Conservation (phyloP, 2,797 vertebrate species). For the Meriones psammophilus region DNA sequence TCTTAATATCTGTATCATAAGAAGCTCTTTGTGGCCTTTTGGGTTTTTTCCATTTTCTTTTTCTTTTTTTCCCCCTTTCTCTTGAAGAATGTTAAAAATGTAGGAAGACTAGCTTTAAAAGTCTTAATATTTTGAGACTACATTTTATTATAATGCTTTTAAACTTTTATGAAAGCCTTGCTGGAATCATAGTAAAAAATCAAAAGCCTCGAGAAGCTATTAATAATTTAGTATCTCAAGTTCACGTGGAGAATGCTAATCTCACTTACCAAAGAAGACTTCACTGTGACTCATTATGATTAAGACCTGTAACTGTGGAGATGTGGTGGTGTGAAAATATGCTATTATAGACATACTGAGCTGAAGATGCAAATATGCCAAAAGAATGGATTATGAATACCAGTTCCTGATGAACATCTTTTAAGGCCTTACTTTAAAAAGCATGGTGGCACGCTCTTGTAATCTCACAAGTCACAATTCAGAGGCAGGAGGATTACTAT, state of each 20-base stretch:
- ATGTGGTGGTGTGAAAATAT: constrained; percentile 45
- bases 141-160: constrained; percentile 57
- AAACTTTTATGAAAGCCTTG: constrained; percentile 51
- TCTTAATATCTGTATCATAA: constrained; percentile 25
- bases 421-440: constrained; percentile 46
- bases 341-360: constrained; percentile 53
- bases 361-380: constrained; percentile 51
- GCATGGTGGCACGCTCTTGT: neutral
- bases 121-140: constrained; percentile 21
- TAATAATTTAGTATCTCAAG: constrained; percentile 74
- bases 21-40: constrained; percentile 12
- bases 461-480: neutral
- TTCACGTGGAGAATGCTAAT: constrained; percentile 74
- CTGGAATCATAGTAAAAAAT: constrained; percentile 36
- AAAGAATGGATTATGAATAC: constrained; percentile 23
- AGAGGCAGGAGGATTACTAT: neutral
- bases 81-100: constrained; percentile 51
- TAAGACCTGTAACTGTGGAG: constrained; percentile 70
- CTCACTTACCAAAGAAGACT: constrained; percentile 69
- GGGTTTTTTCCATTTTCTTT: neutral
- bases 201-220: constrained; percentile 63
- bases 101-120: constrained; percentile 44
- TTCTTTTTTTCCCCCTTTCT: neutral
- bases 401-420: constrained; percentile 30
- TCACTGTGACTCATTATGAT: constrained; percentile 69